Evolutionary conservation across 2,888 invertebrate genomes (phyloP).

Genomic region (Cylindroiulus punctatus): DNA sequence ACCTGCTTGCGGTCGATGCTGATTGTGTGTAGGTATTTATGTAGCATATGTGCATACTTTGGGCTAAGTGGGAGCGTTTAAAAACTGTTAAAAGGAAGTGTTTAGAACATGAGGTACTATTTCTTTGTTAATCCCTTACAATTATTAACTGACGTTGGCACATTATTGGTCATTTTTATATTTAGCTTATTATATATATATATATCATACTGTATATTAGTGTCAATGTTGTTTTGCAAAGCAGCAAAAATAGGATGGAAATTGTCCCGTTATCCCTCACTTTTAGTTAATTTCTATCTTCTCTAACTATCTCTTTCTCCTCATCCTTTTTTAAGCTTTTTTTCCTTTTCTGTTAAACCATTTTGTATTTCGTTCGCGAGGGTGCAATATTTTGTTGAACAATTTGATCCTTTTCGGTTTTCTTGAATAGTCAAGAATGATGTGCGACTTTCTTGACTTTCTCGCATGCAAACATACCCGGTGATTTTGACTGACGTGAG

Average conservation of each 20-base stretch:
- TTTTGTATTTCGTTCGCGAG: neutral
- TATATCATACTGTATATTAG: conserved; percentile 9
- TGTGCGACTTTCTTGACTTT: too few relatives aligned
- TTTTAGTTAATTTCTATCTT: neutral
- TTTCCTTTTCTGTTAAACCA: neutral
- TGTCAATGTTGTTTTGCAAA: neutral
- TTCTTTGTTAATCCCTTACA: conserved; percentile 26
- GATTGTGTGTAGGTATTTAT: conserved; percentile 17
- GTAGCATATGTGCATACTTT: conserved; percentile 6
- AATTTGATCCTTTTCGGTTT: neutral
- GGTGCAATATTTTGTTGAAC: conserved; percentile 2
- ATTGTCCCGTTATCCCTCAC: neutral
- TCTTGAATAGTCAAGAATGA: neutral
- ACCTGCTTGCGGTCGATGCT: neutral
- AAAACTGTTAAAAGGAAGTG: neutral
- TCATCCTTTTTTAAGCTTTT: neutral
- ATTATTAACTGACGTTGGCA: conserved; percentile 26
- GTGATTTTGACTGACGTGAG: neutral
- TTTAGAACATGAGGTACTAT: conserved; percentile 26
- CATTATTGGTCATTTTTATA: conserved; percentile 32
- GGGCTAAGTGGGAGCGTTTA: neutral
- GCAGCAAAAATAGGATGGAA: neutral
- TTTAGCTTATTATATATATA: conserved; percentile 1
- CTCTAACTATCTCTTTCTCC: neutral
- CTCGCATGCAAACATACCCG: neutral